Percentiles rank a stretch among this genome's conserved stretches.
These are phyloP conservation scores for human (Homo sapiens) DNA, from an alignment of 2,113 vertebrate species.

Conservation along the genomic window GRCh38 chr15:26504501-26505000, in stretches of 20 bases:
- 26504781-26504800: background rate
- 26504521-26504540: background rate
- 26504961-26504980: background rate
- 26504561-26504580: background rate
- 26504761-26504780: background rate
- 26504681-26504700: background rate
- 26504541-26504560: background rate
- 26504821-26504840: background rate
- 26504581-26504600: background rate
- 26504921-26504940: background rate
- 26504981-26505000: background rate
- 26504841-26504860: background rate
- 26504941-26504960: background rate
- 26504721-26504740: background rate
- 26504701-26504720: background rate
- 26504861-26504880: background rate
- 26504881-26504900: background rate
- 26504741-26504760: background rate
- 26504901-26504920: background rate
- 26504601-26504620: background rate
- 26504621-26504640: background rate
- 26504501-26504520: background rate
- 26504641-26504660: background rate
- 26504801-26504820: background rate
- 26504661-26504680: background rate